Evolutionary conservation across 2,888 invertebrate species (phyloP), one percentile per base, ranked within the genome.

Genomic region (Clitarchus hookeri): DNA sequence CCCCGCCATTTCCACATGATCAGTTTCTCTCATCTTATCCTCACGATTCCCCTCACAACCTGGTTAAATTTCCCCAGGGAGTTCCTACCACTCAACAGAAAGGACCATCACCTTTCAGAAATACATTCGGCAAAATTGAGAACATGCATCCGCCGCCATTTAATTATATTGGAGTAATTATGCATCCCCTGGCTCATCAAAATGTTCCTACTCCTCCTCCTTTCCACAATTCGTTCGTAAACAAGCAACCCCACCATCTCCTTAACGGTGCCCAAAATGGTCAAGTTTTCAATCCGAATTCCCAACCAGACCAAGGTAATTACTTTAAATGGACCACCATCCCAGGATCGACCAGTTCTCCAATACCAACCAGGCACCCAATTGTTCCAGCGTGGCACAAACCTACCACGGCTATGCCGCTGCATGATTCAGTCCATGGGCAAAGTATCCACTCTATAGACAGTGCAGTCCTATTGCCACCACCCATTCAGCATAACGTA

Each of bases 381-480:
- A 36, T 36, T 26, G 36, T 77, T 23, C 83, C 83, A 19, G 6
- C 26, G 6, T 85, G 86, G 85, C 80, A 54, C 11, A 27, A 48
- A 0, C 44, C 65, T 23, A 87, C 82, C 44, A 83, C 87, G 26
- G 53, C 85, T 6, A 78, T 78, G 25, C 83, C 82, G 23, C 54
- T n/a, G 12, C 82, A 82, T 25, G 53, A 86, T 48, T 23, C 53
- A 12, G 78, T 53, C 26, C 87, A 88, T 36, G 84, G 87, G 9
- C 65, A 65, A 65, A 65, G 65, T 65, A 85, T 87, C 44, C 79
- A 44, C 23, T 27, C 87, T 36, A 23, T 86, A 25, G 84, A 85
- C 83, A 83, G 36, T 11, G 84, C 86, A n/a, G 89, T 88, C 25
- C 86, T 87, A 53, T 87, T 87, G n/a, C 88, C 88, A 27, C 88